Evolutionary conservation across 2,797 vertebrate genomes (phyloP).

Genomic region (Siniperca scherzeri): DNA sequence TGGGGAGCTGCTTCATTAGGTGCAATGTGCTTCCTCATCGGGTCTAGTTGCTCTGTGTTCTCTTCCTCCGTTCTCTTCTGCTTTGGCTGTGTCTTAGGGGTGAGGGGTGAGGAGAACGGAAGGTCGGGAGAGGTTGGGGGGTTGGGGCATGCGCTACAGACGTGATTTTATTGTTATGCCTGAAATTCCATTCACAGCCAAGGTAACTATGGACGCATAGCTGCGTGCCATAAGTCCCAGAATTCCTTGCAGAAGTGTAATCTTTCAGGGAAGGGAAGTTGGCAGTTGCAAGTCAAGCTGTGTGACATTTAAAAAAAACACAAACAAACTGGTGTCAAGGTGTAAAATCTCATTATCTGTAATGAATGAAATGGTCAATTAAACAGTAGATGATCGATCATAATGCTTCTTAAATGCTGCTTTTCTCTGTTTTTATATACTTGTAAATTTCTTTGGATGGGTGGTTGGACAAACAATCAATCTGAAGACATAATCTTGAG

Average conservation of each 20-base stretch:
- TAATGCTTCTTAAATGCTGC: no score
- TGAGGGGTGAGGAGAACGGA: conserved; percentile 57
- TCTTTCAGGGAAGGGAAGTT: not conserved
- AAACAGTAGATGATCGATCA: not conserved
- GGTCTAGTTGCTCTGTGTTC: conserved; percentile 24
- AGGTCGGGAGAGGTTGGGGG: conserved; percentile 53
- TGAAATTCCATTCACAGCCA: conserved; percentile 52
- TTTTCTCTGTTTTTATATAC: not conserved
- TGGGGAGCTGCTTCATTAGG: conserved; percentile 58
- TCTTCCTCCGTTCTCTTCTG: conserved; percentile 31
- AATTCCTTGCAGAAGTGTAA: conserved; percentile 2
- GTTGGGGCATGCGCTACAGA: not conserved
- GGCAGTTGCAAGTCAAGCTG: not conserved
- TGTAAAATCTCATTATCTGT: not conserved
- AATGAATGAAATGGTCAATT: not conserved
- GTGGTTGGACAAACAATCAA: not conserved
- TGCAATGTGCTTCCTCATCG: conserved; percentile 66
- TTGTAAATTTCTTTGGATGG: not conserved
- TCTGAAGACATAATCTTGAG: not conserved
- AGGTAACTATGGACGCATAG: conserved; percentile 21
- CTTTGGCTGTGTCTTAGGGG: conserved; percentile 45
- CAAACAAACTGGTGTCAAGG: no score
- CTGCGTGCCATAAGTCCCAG: not conserved
- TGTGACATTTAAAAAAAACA: not conserved
- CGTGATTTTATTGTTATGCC: conserved; percentile 58